Evolutionary conservation across 2,797 vertebrate genomes (phyloP), one percentile per base, ranked within the genome.

Genomic region (Pangasius larnaudii): DNA sequence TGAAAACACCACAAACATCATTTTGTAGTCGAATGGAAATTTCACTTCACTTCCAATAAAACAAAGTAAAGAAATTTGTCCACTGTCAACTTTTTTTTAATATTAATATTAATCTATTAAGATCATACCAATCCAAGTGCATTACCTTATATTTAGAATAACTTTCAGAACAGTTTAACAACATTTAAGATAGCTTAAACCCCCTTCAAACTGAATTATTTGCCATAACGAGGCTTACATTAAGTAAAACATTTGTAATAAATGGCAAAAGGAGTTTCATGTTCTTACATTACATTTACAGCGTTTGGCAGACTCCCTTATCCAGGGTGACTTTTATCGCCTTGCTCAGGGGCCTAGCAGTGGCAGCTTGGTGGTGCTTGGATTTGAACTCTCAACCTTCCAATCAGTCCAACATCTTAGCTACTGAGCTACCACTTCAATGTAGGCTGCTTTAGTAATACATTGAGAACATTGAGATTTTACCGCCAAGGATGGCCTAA

Each of bases 21-120:
- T 84, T 95, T 94, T 94, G 89, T 94, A 95, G 94, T 94, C 93
- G 95, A 94, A 93, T 93, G 93, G 92, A 94, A 93, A 92, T 95
- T 94, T 95, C 61, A 90, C 89, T 95, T 95, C 91, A 93, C 95
- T 94, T 93, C 94, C 96, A 96, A 96, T 96, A 96, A 96, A 94
- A 88, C 92, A 89, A 88, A 91, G 93, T 2, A 92, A 93, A 88
- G 87, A 85, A 56, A 87, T 71, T 58, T 27, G 36, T 72, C 58
- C 13, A 22, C 24, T 27, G 82, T 83, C 67, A 56, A 14, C 24
- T 18, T 16, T 82, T 0, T 82, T 18, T 18, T 27, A 0, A 42
- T 42, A 42, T 51, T 77, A 18, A 27, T 13, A 46, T 27, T 16
- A 51, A 77, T 51, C 80, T 81, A 61, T 71, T 22, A 81, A 53